phyloP scores from a whole-genome alignment of 1,140 invertebrate species.

The Octopus sinensis region DNA sequence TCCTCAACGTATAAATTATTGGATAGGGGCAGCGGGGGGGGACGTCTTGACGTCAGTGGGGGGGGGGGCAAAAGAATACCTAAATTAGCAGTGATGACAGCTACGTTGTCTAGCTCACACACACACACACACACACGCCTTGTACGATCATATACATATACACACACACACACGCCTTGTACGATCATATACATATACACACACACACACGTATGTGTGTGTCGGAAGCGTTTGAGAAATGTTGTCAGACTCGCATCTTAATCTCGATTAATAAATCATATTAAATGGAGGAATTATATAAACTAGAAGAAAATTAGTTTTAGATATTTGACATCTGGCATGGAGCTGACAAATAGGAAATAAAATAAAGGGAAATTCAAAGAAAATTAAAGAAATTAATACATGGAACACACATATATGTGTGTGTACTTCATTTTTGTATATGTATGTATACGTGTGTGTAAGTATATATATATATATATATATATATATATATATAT shows the following conservation, averaged over 20 bases:
- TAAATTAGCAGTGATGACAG: neutral
- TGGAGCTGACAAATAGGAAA: neutral
- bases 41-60: neutral
- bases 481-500: neutral
- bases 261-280: neutral
- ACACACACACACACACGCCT: neutral
- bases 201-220: neutral
- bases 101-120: neutral
- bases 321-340: neutral
- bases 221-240: neutral
- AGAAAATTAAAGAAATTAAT: neutral
- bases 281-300: neutral
- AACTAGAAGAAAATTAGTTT: neutral
- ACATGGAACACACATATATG: neutral
- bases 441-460: slow-evolving; percentile 4
- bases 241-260: neutral
- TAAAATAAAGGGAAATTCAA: neutral
- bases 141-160: neutral
- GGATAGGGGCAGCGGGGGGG: neutral
- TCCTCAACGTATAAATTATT: neutral
- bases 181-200: neutral
- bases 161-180: neutral
- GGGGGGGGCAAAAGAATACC: neutral
- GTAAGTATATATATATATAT: neutral
- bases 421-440: neutral